Evolutionary conservation across 2,888 invertebrate species (phyloP).

Genomic region (Aphidius colemani): DNA sequence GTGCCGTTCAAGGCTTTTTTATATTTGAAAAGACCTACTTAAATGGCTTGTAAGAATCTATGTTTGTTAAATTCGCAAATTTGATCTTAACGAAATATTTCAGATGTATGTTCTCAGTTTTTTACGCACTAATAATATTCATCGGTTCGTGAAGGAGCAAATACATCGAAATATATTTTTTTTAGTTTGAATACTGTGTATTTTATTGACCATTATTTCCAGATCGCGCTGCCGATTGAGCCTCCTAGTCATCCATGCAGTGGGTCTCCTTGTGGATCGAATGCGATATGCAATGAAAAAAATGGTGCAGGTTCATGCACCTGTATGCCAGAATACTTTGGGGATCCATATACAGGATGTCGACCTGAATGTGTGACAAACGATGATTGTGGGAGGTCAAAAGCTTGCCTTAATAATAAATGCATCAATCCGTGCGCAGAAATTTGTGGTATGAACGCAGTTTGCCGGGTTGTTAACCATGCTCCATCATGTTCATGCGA

Average conservation of each 20-base stretch:
- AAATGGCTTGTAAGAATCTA: fast-evolving
- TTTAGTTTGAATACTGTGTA: no score
- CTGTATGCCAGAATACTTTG: slow-evolving; percentile 81
- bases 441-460: slow-evolving; percentile 80
- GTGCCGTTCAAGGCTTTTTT: no score
- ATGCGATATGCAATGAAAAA: slow-evolving; percentile 81
- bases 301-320: slow-evolving; percentile 83
- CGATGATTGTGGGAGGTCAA: slow-evolving; percentile 76
- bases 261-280: slow-evolving; percentile 86
- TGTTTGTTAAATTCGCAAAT: no score
- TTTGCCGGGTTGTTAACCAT: slow-evolving; percentile 81
- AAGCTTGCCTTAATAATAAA: slow-evolving; percentile 83
- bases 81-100: no score
- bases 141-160: no score
- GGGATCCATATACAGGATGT: slow-evolving; percentile 86
- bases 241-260: slow-evolving; percentile 73
- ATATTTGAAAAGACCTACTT: no score
- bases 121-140: no score
- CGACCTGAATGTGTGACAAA: slow-evolving; percentile 85
- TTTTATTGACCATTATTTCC: background rate
- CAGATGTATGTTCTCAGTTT: no score
- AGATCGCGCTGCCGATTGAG: slow-evolving; percentile 55
- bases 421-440: slow-evolving; percentile 84
- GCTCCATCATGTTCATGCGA: slow-evolving; percentile 80
- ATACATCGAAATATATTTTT: no score